Conservation (phyloP, 1,140 invertebrate genomes). For the Psix sp. region DNA sequence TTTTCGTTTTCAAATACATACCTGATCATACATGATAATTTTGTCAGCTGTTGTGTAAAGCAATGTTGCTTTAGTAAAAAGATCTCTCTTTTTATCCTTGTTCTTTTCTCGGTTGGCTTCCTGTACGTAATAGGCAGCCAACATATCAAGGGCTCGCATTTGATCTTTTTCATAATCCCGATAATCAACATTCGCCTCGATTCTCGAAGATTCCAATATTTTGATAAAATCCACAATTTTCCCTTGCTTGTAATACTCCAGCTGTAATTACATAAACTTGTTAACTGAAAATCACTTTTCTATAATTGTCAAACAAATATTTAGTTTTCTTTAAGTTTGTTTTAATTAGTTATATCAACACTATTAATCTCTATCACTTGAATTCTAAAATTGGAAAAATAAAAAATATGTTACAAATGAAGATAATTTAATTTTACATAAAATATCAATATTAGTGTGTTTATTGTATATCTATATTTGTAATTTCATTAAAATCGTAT, state of each 20-base stretch:
- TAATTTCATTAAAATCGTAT: no score
- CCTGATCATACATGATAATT: slow-evolving; percentile 99
- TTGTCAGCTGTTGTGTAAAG: slow-evolving; percentile 99
- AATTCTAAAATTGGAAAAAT: no score
- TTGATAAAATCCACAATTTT: slow-evolving; percentile 96
- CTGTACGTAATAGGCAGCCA: slow-evolving; percentile 98
- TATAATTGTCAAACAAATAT: background rate
- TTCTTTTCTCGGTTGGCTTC: slow-evolving; percentile 96
- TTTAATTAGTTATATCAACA: no score
- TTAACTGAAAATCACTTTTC: background rate
- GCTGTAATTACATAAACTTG: slow-evolving; percentile 77
- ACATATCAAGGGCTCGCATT: slow-evolving; percentile 96
- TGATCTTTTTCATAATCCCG: slow-evolving; percentile 96
- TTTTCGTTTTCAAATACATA: slow-evolving; percentile 70
- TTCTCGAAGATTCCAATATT: slow-evolving; percentile 91
- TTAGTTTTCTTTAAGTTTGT: background rate
- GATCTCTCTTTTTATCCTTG: slow-evolving; percentile 95
- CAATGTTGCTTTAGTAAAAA: slow-evolving; percentile 97
- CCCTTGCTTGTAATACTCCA: slow-evolving; percentile 97
- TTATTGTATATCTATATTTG: no score
- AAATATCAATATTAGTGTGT: no score
- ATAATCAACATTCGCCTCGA: slow-evolving; percentile 92
- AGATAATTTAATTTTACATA: no score
- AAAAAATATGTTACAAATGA: no score
- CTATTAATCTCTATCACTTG: no score